Conservation (phyloP, 2,888 invertebrate genomes). For the Ophion slaviceki region DNA sequence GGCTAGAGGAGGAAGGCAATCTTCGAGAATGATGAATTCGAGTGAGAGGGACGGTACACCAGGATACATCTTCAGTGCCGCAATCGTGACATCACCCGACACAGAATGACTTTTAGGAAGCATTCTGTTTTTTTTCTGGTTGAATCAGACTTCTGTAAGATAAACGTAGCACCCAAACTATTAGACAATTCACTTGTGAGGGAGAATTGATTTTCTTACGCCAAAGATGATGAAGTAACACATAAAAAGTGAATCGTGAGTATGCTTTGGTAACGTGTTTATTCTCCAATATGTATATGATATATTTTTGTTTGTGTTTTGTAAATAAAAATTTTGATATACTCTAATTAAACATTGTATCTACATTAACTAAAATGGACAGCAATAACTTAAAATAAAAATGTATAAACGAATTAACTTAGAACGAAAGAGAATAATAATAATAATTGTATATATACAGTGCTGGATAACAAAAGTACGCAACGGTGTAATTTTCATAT, state of each 20-base stretch:
- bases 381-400: too few species aligned
- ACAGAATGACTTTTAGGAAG: constrained; percentile 9
- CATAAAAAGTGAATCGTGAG: neutral
- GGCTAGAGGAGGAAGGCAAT: constrained; percentile 84
- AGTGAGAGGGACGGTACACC: constrained; percentile 73
- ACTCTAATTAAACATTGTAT: too few species aligned
- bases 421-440: too few species aligned
- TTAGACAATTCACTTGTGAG: neutral
- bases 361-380: too few species aligned
- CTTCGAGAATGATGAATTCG: constrained; percentile 79
- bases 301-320: too few species aligned
- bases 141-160: neutral
- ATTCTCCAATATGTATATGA: too few species aligned
- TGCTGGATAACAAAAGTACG: too few species aligned
- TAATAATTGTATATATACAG: too few species aligned
- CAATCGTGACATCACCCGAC: constrained; percentile 70
- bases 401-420: too few species aligned
- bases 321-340: too few species aligned
- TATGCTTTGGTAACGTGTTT: too few species aligned
- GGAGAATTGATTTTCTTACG: neutral
- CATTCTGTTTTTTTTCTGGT: neutral
- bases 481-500: too few species aligned
- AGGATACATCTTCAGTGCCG: constrained; percentile 74
- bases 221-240: neutral
- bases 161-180: neutral